A percentile compares a stretch with the other conserved stretches of the same genome.
Evolutionary conservation across 2,888 invertebrate species (phyloP).

Genomic region (Altica lythri): DNA sequence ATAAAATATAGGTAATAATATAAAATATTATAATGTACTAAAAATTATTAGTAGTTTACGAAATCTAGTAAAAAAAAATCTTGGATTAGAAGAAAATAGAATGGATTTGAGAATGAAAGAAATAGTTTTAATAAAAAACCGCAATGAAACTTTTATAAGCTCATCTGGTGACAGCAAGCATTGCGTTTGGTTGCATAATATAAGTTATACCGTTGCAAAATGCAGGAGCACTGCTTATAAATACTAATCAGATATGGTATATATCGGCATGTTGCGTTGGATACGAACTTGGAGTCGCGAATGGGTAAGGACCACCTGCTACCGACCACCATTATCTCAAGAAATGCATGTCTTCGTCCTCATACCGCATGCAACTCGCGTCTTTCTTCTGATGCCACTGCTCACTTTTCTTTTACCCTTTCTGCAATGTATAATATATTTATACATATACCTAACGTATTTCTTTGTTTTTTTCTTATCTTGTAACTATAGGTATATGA

Average conservation of each 20-base stretch:
- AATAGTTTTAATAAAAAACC: slow-evolving; percentile 26
- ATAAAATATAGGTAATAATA: too few relatives aligned
- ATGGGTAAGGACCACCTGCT: slow-evolving; percentile 30
- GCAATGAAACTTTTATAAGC: slow-evolving; percentile 38
- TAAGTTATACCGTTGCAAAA: slow-evolving; percentile 38
- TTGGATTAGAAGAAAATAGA: too few relatives aligned
- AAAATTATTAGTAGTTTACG: too few relatives aligned
- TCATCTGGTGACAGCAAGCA: slow-evolving; percentile 18
- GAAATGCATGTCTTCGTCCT: slow-evolving; percentile 36
- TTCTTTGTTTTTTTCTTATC: too few relatives aligned
- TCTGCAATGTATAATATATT: too few relatives aligned
- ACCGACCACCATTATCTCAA: slow-evolving; percentile 39
- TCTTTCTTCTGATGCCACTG: slow-evolving; percentile 29
- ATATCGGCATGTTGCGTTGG: slow-evolving; percentile 10
- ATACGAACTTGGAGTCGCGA: background rate
- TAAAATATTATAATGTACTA: too few relatives aligned
- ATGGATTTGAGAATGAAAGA: too few relatives aligned
- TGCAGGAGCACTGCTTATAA: slow-evolving; percentile 43
- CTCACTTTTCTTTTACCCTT: slow-evolving; percentile 29
- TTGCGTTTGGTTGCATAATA: slow-evolving; percentile 36
- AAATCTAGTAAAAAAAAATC: too few relatives aligned
- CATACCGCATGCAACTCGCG: slow-evolving; percentile 37
- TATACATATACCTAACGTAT: too few relatives aligned
- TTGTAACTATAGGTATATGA: too few relatives aligned
- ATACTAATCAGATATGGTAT: slow-evolving; percentile 40